phyloP scores from a whole-genome alignment of 2,888 invertebrate species.

The Dryococelus australis region DNA sequence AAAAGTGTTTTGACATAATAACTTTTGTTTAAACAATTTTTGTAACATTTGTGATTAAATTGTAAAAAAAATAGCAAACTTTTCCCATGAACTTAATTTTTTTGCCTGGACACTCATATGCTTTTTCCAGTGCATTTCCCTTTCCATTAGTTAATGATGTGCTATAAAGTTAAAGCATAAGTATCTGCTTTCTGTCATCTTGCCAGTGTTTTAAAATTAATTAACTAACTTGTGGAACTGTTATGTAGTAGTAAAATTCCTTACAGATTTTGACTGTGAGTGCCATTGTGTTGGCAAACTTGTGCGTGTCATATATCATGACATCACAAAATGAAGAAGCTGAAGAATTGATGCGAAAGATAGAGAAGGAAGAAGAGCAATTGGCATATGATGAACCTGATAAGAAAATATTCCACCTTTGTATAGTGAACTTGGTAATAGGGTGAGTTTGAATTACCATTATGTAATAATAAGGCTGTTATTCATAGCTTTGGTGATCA shows the following conservation, averaged over 20 bases:
- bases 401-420: constrained; percentile 93
- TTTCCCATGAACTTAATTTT: too few species aligned
- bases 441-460: constrained; percentile 65
- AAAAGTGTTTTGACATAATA: too few species aligned
- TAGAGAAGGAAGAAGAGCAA: constrained; percentile 97
- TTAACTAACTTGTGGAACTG: neutral
- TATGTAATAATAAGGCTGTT: neutral
- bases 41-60: too few species aligned
- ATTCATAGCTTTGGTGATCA: too few species aligned
- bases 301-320: constrained; percentile 99
- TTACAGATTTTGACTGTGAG: constrained; percentile 87
- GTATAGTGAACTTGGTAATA: constrained; percentile 98
- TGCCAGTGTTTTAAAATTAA: too few species aligned
- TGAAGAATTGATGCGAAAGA: constrained; percentile 97
- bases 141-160: too few species aligned
- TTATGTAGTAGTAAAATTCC: neutral
- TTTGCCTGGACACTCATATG: too few species aligned
- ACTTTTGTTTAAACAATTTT: too few species aligned
- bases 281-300: constrained; percentile 97
- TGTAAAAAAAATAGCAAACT: too few species aligned
- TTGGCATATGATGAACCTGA: constrained; percentile 91
- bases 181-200: too few species aligned
- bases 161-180: too few species aligned
- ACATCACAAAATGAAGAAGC: constrained; percentile 98
- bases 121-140: too few species aligned